Evolutionary conservation across 30 jellyfish, hydroid and myxozoan species (phyloP).

Genomic region (Cassiopea xamachana): DNA sequence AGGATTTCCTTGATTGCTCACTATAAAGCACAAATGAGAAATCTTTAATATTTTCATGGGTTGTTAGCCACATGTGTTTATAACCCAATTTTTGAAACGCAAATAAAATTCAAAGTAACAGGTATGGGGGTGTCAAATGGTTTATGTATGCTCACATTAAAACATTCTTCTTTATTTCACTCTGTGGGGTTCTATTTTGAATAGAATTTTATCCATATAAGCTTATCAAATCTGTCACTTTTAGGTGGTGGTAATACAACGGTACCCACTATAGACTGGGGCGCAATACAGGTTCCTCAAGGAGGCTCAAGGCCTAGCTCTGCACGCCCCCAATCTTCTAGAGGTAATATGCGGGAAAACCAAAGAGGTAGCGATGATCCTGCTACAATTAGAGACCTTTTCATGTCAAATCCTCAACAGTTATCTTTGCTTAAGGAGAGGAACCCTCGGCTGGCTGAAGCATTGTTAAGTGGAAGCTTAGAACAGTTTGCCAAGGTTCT

Average conservation of each 20-base stretch:
- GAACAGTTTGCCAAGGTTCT: slow-evolving; percentile 84
- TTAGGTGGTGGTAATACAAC: slow-evolving; percentile 21
- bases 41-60: too few relatives aligned
- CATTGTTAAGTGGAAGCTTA: slow-evolving; percentile 71
- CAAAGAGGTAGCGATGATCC: slow-evolving; percentile 80
- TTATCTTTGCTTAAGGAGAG: slow-evolving; percentile 89
- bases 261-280: slow-evolving; percentile 88
- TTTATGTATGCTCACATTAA: too few relatives aligned
- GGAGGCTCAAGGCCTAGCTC: slow-evolving; percentile 45
- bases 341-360: slow-evolving; percentile 37
- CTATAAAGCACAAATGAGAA: too few relatives aligned
- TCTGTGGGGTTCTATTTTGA: too few relatives aligned
- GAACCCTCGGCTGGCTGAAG: slow-evolving; percentile 98
- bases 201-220: too few relatives aligned
- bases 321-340: slow-evolving; percentile 49
- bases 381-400: slow-evolving; percentile 82
- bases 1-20: too few relatives aligned
- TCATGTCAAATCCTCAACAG: slow-evolving; percentile 91
- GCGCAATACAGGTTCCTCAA: slow-evolving; percentile 87
- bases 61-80: too few relatives aligned
- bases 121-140: too few relatives aligned
- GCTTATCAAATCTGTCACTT: neutral
- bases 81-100: too few relatives aligned
- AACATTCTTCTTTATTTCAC: too few relatives aligned
- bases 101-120: too few relatives aligned